phyloP scores from a whole-genome alignment of 2,113 vertebrate genomes.

The Silurus glanis region DNA sequence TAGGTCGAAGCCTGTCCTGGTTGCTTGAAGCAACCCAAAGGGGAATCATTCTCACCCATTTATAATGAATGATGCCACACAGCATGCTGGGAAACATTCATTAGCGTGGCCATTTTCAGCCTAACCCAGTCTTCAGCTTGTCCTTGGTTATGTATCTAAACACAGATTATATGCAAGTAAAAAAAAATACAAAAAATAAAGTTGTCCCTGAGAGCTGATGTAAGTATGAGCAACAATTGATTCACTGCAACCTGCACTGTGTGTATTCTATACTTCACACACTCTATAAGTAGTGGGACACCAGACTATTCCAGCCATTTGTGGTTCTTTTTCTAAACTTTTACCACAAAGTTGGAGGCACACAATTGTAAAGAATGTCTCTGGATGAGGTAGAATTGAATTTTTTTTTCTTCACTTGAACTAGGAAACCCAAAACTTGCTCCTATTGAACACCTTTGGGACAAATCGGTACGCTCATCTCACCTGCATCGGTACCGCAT shows the following conservation, averaged over 20 bases:
- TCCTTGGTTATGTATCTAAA: background rate
- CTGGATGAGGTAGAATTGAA: too few species aligned
- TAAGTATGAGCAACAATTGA: slow-evolving; percentile 29
- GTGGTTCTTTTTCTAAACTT: too few species aligned
- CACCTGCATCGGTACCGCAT: too few species aligned
- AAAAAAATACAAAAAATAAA: background rate
- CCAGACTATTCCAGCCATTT: too few species aligned
- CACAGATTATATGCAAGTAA: background rate
- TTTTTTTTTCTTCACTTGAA: too few species aligned
- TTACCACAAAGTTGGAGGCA: too few species aligned
- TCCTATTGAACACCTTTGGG: too few species aligned
- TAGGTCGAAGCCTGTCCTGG: slow-evolving; percentile 44
- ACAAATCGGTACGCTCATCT: too few species aligned
- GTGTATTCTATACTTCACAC: background rate
- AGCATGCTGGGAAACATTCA: slow-evolving; percentile 56
- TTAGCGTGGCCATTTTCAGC: slow-evolving; percentile 21
- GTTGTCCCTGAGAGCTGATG: slow-evolving; percentile 24
- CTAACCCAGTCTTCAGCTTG: background rate
- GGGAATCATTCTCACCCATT: slow-evolving; percentile 58
- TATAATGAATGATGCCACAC: slow-evolving; percentile 70
- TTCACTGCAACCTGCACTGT: background rate
- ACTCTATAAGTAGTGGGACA: too few species aligned
- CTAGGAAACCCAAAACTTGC: too few species aligned
- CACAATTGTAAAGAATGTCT: too few species aligned
- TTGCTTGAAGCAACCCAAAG: slow-evolving; percentile 58